Conservation (phyloP, 2,797 vertebrate species). For the Acanthiza pusilla region DNA sequence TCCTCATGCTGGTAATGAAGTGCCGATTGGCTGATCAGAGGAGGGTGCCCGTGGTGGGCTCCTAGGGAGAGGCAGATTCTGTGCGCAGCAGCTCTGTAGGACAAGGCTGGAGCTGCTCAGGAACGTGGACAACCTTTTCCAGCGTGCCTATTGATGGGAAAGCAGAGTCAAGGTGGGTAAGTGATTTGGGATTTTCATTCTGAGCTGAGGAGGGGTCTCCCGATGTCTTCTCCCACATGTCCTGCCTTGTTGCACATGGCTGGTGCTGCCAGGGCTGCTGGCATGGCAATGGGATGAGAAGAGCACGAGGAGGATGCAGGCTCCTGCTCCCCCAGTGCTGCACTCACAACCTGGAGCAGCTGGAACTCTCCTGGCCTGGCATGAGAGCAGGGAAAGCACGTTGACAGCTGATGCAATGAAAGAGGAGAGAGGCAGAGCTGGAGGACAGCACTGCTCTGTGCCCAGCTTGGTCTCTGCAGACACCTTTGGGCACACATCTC, state of each 20-base stretch:
- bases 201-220: background rate
- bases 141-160: fast-evolving
- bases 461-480: background rate
- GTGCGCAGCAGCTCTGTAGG: background rate
- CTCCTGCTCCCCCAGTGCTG: background rate
- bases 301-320: fast-evolving
- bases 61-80: fast-evolving
- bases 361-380: background rate
- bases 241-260: fast-evolving
- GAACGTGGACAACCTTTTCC: background rate
- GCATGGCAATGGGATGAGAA: background rate
- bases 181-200: background rate
- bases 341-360: background rate
- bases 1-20: background rate
- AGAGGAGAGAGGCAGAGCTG: too few relatives aligned
- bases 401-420: slow-evolving; percentile 23
- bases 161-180: background rate
- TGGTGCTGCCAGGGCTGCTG: background rate
- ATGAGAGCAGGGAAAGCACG: fast-evolving
- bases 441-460: too few relatives aligned
- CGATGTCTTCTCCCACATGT: background rate
- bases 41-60: background rate
- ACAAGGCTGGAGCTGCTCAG: background rate
- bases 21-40: fast-evolving
- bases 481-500: fast-evolving